Evolutionary conservation across 2,888 invertebrate genomes (phyloP), one percentile per base, ranked within the genome.

Genomic region (Apodemia mormo): DNA sequence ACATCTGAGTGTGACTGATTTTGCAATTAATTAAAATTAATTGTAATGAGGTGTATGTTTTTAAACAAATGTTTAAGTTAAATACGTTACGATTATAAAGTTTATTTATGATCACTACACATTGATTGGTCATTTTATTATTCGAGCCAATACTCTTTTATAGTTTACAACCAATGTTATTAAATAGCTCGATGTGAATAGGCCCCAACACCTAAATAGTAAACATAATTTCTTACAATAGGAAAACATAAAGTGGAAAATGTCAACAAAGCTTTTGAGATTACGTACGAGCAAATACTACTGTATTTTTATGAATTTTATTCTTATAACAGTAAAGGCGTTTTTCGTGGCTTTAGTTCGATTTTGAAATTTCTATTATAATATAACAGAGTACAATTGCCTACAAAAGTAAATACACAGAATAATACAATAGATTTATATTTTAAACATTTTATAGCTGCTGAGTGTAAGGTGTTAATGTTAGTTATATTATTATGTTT

Each of bases 161-260:
- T 12, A 12, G 10, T 49, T 49, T 5, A 61, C 61, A 61, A 61
- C 33, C 12, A 33, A 61, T 4, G 14, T 6, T 61, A 61, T 58
- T 29, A 29, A 58, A 29, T 49, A 49, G 5, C 8, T n/a, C 58
- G 61, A 33, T 33, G 22, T 52, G 68, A 49, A 49, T 67, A 66
- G 69, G 69, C 67, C 68, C 68, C 71, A 71, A 70, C 71, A 69
- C 70, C 70, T 78, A 78, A 78, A 78, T 77, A 79, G 80, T 81
- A 81, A 82, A 81, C 77, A 81, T 77, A 77, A 78, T 78, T 78
- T 78, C 79, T 78, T 82, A 85, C 85, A 86, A 85, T 86, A 84
- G 85, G 81, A 85, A 83, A 86, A 83, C 82, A 85, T 85, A 82
- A 86, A 82, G 76, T 77, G 77, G 78, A 82, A 85, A 85, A 86